Conservation (phyloP, 2,797 vertebrate genomes). For the Smutsia temminckii region DNA sequence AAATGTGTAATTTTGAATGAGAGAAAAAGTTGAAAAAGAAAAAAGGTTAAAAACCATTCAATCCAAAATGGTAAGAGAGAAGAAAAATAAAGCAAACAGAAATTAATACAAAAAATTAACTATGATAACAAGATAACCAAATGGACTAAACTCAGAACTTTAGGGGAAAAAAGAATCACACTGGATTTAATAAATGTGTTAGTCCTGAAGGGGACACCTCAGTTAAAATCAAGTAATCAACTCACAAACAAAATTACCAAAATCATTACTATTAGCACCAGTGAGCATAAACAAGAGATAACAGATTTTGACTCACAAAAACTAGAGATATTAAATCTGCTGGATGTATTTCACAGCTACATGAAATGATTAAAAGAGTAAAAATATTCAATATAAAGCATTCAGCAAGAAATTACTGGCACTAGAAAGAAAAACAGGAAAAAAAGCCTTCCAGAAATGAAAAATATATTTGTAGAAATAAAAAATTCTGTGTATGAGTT, state of each 20-base stretch:
- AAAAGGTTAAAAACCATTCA: neutral
- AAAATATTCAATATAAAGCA: slow-evolving; percentile 49
- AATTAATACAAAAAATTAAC: neutral
- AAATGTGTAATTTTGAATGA: neutral
- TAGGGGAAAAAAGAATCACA: neutral
- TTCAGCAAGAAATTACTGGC: slow-evolving; percentile 48
- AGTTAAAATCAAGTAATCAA: slow-evolving; percentile 69
- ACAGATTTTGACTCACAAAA: slow-evolving; percentile 64
- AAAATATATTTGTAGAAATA: slow-evolving; percentile 36
- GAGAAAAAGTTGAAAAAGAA: neutral
- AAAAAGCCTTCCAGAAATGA: neutral
- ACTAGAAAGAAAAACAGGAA: slow-evolving; percentile 4
- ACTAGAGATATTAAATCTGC: slow-evolving; percentile 57
- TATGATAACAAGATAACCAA: neutral
- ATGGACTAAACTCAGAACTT: slow-evolving; percentile 25
- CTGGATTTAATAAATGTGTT: slow-evolving; percentile 48
- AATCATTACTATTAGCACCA: slow-evolving; percentile 67
- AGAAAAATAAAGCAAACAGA: neutral
- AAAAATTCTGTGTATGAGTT: neutral
- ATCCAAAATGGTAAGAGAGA: slow-evolving; percentile 26
- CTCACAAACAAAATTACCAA: slow-evolving; percentile 68
- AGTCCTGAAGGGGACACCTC: slow-evolving; percentile 40
- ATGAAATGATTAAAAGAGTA: slow-evolving; percentile 48
- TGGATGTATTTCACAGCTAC: slow-evolving; percentile 45
- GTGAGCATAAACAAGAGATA: slow-evolving; percentile 61